Conservation (phyloP, 35 echinoderm and acorn worm genomes). For the Diadema setosum region DNA sequence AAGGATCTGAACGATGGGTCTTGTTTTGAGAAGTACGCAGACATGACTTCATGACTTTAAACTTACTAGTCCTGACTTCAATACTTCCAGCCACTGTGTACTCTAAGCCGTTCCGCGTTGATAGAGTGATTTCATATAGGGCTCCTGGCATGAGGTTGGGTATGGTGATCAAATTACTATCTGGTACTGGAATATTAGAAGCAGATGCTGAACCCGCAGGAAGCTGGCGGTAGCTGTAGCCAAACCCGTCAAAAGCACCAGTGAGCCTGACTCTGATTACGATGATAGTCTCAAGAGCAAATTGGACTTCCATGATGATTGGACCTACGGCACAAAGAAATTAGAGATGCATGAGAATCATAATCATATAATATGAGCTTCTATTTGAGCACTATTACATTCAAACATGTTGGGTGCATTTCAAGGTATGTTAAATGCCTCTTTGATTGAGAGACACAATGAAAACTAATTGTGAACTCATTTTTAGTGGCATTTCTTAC, state of each 20-base stretch:
- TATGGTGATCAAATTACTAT: not conserved
- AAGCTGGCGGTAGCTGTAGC: not conserved
- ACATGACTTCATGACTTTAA: too few relatives aligned
- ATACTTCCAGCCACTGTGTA: not conserved
- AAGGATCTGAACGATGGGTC: too few relatives aligned
- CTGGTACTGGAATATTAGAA: not conserved
- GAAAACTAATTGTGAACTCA: too few relatives aligned
- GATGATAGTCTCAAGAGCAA: not conserved
- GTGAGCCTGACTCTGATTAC: not conserved
- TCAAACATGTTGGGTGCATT: too few relatives aligned
- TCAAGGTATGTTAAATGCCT: too few relatives aligned
- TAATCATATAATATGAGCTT: not conserved
- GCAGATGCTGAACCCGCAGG: not conserved
- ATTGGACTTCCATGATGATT: not conserved
- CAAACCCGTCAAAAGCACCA: not conserved
- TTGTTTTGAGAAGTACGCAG: too few relatives aligned
- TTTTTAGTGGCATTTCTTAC: too few relatives aligned
- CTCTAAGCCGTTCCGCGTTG: not conserved
- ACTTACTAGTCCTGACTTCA: not conserved
- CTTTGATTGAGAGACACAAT: too few relatives aligned
- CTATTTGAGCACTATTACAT: too few relatives aligned
- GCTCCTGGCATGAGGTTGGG: not conserved
- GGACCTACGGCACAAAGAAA: not conserved
- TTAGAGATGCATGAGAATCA: not conserved
- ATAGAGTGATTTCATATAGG: conserved; percentile 13